Evolutionary conservation across 2,797 vertebrate species (phyloP).

Genomic region (Urocyon cinereoargenteus): DNA sequence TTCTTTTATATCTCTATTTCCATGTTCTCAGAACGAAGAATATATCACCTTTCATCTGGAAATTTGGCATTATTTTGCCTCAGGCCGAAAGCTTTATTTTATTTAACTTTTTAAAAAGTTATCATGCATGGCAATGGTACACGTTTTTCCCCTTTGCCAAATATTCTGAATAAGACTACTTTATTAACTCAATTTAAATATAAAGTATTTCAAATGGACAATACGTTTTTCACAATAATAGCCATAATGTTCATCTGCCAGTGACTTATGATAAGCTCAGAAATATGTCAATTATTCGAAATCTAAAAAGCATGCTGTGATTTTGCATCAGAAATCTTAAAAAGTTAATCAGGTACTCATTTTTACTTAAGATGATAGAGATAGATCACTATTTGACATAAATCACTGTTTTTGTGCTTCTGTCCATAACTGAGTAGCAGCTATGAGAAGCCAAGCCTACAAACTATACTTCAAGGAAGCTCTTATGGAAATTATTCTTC

Average conservation of each 20-base stretch:
- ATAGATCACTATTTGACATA: not conserved
- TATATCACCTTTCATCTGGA: constrained; percentile 71
- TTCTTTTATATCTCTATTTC: constrained; percentile 77
- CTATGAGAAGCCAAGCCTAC: not conserved
- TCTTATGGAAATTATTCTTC: not conserved
- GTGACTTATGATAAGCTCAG: not conserved
- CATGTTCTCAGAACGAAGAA: constrained; percentile 55
- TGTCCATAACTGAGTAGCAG: not conserved
- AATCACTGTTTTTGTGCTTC: not conserved
- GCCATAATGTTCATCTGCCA: not conserved
- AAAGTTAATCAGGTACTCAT: not conserved
- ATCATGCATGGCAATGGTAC: not conserved
- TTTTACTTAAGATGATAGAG: not conserved
- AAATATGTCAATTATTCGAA: constrained; percentile 10
- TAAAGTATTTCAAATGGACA: not conserved
- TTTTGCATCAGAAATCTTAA: not conserved
- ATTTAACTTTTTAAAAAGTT: constrained; percentile 41
- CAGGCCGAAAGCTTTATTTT: constrained; percentile 48
- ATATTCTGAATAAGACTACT: not conserved
- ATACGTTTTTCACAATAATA: not conserved
- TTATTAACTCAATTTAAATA: constrained; percentile 35
- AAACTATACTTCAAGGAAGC: not conserved
- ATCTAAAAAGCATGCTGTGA: not conserved
- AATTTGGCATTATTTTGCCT: constrained; percentile 72
- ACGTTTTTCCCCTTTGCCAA: not conserved